Evolutionary conservation across 2,797 vertebrate species (phyloP), one percentile per base, ranked within the genome.

Genomic region (Glossophaga mutica): DNA sequence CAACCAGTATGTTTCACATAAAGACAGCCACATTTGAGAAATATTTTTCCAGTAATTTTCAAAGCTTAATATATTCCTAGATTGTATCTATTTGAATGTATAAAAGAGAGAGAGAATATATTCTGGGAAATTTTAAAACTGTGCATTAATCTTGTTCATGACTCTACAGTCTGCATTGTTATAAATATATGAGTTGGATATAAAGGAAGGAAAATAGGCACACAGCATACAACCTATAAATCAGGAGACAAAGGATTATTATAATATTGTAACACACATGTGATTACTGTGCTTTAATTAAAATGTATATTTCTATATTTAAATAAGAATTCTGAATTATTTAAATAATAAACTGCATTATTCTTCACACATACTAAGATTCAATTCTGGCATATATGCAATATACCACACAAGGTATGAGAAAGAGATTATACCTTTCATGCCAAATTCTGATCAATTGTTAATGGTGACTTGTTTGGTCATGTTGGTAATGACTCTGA

Each of bases 41-140:
- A 87, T 92, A 87, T 91, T 93, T 93, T 95, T 93, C 79, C 9
- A 29, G 65, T 92, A 94, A 94, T 89, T 96, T 94, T 74, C n/a
- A 93, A 96, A 89, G 74, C 42, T 32, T 87, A 92, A 85, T 70
- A 55, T 88, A 93, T 87, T 90, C 59, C 34, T 94, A 57, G 16
- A 71, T 81, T 96, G 90, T 57, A 91, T 91, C 37, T 94, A 21
- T 87, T 91, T 90, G 42, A 91, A 90, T 81, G 68, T 87, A 94
- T 94, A 83, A 87, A 42, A 88, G 55, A 83, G 29, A 46, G 32
- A 94, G 29, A 95, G 48, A 89, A 50, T 96, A 62, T 90, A 93
- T 91, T 87, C 79, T 94, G 37, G 52, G 87, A 95, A 91, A 81
- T 8, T 84, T 94, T 97, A 70, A 44, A 87, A 84, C 79, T 94